Base-by-base conservation (phyloP, 2,113 vertebrate genomes). In the Irena cyanogastra region DNA sequence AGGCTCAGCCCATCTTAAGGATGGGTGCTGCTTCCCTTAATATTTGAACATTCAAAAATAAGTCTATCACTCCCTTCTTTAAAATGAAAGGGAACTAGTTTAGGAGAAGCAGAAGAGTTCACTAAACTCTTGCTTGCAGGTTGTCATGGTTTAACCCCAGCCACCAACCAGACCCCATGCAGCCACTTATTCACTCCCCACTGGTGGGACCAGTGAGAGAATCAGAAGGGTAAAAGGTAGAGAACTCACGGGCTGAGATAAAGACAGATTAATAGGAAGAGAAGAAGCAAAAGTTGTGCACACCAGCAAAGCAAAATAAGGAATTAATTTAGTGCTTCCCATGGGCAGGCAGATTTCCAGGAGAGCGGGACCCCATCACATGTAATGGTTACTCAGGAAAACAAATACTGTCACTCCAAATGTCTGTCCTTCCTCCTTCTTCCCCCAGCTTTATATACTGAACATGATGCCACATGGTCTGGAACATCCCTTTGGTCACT, bases 401-500 rank as follows among this genome's bases (percentile, higher is more conserved):
- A 66, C 13, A 49, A 24, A 35, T 7, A 21, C 10, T 2, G 2
- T 33, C 27, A 45, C 33, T 45, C 27, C 17, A 37, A 22, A 45
- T 15, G 33, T 50, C 7, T 13, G 20, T 30, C 26, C 10, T 59
- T 50, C 37, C 26, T 66, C 24, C 24, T 65, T 10, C 16, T 47
- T 47, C 5, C 11, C 21, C 9, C 13, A 2, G 1, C 22, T 50
- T 52, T 66, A 7, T 5, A 6, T 0, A 9, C 31, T 24, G 26
- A 18, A 0, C 26, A 31, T 11, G 61, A 50, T 31, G 13, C 8
- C 35, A 14, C 0, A 26, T 0, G 17, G 11, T 42, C 21, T 22
- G 37, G 31, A 50, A 66, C 3, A 8, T 26, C 31, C 11, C 37
- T 35, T 0, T 76, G 83, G 35, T 50, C 16, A 66, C 2, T 0